Evolutionary conservation across 2,113 vertebrate genomes (phyloP).

Genomic region (Picathartes gymnocephalus): DNA sequence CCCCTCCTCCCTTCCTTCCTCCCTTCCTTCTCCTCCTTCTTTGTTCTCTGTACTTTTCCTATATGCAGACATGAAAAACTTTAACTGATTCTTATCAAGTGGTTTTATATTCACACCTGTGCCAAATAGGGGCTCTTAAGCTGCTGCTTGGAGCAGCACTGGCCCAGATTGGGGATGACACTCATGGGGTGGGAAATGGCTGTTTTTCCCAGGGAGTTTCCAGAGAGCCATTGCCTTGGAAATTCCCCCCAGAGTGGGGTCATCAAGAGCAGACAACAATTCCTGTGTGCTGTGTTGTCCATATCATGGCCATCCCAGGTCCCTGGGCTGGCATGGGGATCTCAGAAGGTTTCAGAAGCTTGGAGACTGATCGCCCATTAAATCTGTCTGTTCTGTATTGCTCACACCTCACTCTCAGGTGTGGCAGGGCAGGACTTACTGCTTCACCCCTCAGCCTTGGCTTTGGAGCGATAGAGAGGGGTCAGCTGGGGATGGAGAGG

Average conservation of each 20-base stretch:
- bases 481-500: background rate
- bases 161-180: background rate
- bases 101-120: background rate
- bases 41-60: background rate
- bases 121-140: background rate
- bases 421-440: background rate
- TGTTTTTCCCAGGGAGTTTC: background rate
- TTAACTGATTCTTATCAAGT: background rate
- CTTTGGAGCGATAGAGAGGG: background rate
- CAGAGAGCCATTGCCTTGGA: background rate
- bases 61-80: background rate
- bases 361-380: background rate
- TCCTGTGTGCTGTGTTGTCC: background rate
- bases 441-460: background rate
- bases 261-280: background rate
- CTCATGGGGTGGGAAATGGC: background rate
- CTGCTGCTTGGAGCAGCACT: background rate
- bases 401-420: accelerated
- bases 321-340: background rate
- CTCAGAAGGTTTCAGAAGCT: background rate
- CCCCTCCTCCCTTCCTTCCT: background rate
- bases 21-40: no score
- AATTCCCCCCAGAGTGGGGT: background rate
- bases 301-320: background rate
- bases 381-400: background rate